Evolutionary conservation across 2,888 invertebrate genomes (phyloP).

Genomic region (Epinotia bilunana): DNA sequence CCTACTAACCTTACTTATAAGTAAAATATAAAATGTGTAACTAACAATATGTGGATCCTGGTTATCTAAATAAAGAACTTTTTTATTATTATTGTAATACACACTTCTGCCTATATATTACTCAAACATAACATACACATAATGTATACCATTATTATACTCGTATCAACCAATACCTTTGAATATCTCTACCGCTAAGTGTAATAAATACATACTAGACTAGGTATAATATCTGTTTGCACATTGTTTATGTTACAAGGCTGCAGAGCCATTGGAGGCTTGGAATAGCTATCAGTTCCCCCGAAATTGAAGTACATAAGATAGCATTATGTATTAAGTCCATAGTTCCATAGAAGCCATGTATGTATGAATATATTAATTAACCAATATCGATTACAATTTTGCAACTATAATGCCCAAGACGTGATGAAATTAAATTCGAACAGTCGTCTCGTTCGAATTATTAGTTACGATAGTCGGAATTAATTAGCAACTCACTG

Average conservation of each 20-base stretch:
- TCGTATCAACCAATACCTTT: background rate
- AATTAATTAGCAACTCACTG: background rate
- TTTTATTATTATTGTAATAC: too few relatives aligned
- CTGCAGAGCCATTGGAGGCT: background rate
- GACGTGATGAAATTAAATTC: constrained; percentile 16
- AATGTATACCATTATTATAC: background rate
- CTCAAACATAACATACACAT: background rate
- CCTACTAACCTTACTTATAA: too few relatives aligned
- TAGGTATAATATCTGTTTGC: too few relatives aligned
- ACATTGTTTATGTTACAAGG: background rate
- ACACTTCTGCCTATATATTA: too few relatives aligned
- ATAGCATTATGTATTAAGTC: background rate
- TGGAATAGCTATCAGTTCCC: background rate
- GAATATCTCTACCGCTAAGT: background rate
- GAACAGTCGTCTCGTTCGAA: too few relatives aligned
- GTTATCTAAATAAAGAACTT: too few relatives aligned
- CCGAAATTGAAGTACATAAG: background rate
- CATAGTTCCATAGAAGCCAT: background rate
- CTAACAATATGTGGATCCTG: too few relatives aligned
- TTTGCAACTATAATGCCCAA: constrained; percentile 14
- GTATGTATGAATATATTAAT: constrained; percentile 29
- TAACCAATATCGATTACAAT: constrained; percentile 4
- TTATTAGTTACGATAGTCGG: background rate
- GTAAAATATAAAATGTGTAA: too few relatives aligned
- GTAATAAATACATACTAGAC: background rate